A percentile compares a stretch with the other conserved stretches of the same genome.
Evolutionary conservation across 2,797 vertebrate species (phyloP).

Genomic region (Micromesistius poutassou): DNA sequence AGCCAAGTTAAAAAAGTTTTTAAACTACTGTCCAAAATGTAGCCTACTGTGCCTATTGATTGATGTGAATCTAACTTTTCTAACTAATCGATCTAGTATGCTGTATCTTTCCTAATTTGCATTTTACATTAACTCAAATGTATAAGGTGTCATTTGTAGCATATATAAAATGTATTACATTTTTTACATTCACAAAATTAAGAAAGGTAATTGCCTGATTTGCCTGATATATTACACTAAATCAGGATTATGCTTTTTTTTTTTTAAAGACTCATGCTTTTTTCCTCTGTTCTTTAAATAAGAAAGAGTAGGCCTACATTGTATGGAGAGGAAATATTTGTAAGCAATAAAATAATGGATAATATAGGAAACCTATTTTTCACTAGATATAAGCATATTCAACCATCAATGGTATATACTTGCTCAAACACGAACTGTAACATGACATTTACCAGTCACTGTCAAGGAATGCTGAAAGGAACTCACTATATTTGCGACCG

Average conservation of each 20-base stretch:
- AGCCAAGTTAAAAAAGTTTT: neutral
- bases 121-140: conserved; percentile 7
- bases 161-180: neutral
- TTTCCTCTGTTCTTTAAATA: neutral
- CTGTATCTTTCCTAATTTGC: neutral
- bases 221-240: conserved; percentile 5
- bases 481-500: conserved; percentile 12
- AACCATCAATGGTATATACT: conserved; percentile 11
- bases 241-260: neutral
- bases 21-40: neutral
- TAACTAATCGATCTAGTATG: neutral
- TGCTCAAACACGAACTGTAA: conserved; percentile 21
- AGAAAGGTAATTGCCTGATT: neutral
- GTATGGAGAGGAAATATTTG: neutral
- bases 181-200: neutral
- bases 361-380: neutral
- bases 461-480: conserved; percentile 27
- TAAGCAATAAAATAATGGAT: conserved; percentile 1
- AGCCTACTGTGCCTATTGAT: neutral
- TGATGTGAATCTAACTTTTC: neutral
- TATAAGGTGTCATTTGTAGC: neutral
- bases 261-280: neutral
- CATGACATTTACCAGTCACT: conserved; percentile 14
- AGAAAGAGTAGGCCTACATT: neutral
- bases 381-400: conserved; percentile 17